Conservation (phyloP, 2,113 vertebrate genomes). For the Prunella fulvescens region DNA sequence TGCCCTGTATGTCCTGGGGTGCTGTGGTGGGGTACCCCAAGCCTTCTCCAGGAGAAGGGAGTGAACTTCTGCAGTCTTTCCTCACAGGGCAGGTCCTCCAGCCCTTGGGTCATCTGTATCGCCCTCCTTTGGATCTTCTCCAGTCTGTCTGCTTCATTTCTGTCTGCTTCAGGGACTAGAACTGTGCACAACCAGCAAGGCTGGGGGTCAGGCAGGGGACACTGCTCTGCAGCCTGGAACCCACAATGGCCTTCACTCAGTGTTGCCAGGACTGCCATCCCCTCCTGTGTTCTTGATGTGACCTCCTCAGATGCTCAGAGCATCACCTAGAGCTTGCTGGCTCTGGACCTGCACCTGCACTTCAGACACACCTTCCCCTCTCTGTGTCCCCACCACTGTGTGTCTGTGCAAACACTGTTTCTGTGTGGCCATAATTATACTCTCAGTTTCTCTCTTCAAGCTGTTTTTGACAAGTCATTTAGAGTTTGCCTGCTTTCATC, state of each 20-base stretch:
- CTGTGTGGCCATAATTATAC: background rate
- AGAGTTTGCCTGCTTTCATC: constrained; percentile 14
- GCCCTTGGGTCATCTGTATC: background rate
- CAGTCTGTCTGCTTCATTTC: background rate
- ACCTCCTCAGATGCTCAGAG: background rate
- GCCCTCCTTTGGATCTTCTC: background rate
- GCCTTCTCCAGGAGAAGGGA: background rate
- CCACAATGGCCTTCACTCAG: rapidly evolving
- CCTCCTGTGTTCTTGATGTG: rapidly evolving
- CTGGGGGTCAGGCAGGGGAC: background rate
- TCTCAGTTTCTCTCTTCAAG: constrained; percentile 2
- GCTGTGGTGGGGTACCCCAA: background rate
- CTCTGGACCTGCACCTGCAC: background rate
- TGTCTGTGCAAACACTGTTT: background rate
- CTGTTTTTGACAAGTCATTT: constrained; percentile 4
- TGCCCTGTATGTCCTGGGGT: background rate
- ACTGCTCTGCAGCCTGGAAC: background rate
- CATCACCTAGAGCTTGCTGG: background rate
- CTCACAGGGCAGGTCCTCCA: background rate
- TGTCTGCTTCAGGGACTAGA: background rate
- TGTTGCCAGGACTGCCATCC: background rate
- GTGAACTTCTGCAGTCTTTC: background rate
- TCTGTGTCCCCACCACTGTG: rapidly evolving
- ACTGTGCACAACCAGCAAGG: background rate
- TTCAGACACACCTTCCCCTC: background rate